phyloP scores from a whole-genome alignment of 1,140 invertebrate species.

The Ceratosolen solmsi region DNA sequence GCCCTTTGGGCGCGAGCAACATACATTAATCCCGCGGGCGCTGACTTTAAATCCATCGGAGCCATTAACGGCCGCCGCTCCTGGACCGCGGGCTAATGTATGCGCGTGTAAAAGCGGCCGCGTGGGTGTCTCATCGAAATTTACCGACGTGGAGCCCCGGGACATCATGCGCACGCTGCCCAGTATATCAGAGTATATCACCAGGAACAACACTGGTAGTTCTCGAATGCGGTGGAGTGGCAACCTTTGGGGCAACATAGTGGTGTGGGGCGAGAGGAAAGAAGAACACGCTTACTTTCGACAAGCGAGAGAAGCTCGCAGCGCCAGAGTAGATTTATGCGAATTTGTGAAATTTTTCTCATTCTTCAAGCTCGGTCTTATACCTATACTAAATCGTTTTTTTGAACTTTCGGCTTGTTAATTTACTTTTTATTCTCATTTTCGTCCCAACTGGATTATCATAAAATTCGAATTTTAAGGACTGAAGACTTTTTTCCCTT shows the following conservation, averaged over 20 bases:
- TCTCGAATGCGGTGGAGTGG: background rate
- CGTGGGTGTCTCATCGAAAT: conserved; percentile 48
- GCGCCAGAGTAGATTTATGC: conserved; percentile 39
- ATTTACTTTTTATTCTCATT: conserved; percentile 14
- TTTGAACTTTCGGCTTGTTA: conserved; percentile 28
- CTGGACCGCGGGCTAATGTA: conserved; percentile 34
- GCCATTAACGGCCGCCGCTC: conserved; percentile 56
- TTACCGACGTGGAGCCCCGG: conserved; percentile 30
- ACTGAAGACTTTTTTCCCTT: conserved; percentile 1
- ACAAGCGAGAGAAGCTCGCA: conserved; percentile 10
- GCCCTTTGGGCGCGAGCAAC: conserved; percentile 21
- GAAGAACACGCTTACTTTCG: conserved; percentile 29
- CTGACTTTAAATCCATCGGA: conserved; percentile 57
- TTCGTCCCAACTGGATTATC: conserved; percentile 16
- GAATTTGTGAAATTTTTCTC: conserved; percentile 41
- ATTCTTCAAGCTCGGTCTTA: conserved; percentile 2
- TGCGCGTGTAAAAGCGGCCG: conserved; percentile 34
- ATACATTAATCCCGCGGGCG: conserved; percentile 56
- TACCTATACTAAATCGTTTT: conserved; percentile 16
- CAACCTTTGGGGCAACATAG: background rate
- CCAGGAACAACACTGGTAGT: conserved; percentile 43
- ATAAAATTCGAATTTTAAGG: conserved; percentile 9
- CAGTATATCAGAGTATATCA: conserved; percentile 21
- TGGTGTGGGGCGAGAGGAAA: background rate
- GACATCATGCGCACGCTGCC: conserved; percentile 27